Base-by-base conservation (phyloP, 2,113 vertebrate species). In the Paraplagusia blochii region DNA sequence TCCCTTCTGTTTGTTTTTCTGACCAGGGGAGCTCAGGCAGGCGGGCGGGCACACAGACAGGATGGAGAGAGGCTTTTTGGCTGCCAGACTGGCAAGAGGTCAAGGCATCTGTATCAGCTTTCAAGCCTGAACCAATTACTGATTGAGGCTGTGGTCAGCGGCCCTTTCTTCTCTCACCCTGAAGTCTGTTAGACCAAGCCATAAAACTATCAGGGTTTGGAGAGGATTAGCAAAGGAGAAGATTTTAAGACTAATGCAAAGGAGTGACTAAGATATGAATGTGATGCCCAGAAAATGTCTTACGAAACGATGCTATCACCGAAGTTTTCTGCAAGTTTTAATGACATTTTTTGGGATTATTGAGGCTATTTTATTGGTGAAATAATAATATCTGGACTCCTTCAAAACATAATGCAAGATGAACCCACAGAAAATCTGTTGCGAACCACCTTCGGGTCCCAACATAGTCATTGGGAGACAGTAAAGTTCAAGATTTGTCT, bases 81-180 rank as follows among this genome's bases (percentile, higher is more conserved):
- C 74, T 80, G 78, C 76, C 72, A 69, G 58, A 43, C 74, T 83
- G 61, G 65, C 79, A 67, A 71, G 66, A 61, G 59, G 67, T 80
- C 79, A 74, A 69, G 45, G 53, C 22, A 13, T 76, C 66, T 58
- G 14, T 76, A 81, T 83, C 75, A 35, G 54, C 63, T 88, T 83
- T 84, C 83, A 77, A 57, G 76, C 76, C 76, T 81, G 56, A 77
- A 76, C 72, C 80, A 86, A 85, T 90, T 87, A 83, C 72, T 62
- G 81, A 48, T 85, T 80, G 78, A 86, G 72, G 78, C 67, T 84
- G 78, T 74, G 78, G 80, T 83, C 18, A 44, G 52, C 63, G 53
- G 78, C 44, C 44, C 66, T 81, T 80, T 86, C 72, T 85, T 80
- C 63, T 76, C 71, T 74, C 67, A 59, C 68, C 67, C 77, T 69